phyloP scores from a whole-genome alignment of 2,113 vertebrate species.

The Cephalopterus ornatus region DNA sequence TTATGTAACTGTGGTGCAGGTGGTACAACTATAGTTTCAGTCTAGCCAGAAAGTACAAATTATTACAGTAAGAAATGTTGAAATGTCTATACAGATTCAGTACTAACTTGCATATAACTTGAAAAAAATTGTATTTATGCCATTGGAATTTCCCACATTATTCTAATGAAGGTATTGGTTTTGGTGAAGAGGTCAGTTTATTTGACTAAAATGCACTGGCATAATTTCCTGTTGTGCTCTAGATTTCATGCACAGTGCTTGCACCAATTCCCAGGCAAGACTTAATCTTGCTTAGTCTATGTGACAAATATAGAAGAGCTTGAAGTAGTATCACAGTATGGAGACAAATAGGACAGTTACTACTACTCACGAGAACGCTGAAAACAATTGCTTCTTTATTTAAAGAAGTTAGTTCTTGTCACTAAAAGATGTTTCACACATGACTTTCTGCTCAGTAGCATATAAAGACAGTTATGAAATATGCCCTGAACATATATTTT shows the following conservation, averaged over 20 bases:
- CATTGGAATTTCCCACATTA: background rate
- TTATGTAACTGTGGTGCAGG: background rate
- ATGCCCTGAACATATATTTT: background rate
- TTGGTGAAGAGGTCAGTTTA: background rate
- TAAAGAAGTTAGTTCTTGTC: background rate
- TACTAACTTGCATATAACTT: background rate
- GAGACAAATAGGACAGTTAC: background rate
- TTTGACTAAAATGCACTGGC: background rate
- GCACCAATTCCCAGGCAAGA: background rate
- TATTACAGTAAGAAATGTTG: background rate
- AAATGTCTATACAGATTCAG: background rate
- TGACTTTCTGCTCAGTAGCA: background rate
- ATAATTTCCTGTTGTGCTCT: background rate
- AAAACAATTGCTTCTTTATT: background rate
- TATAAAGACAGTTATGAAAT: background rate
- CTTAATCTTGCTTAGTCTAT: background rate
- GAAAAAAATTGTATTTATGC: background rate
- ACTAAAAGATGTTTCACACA: background rate
- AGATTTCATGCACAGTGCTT: background rate
- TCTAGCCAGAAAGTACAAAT: background rate
- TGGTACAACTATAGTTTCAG: background rate
- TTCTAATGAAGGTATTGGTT: background rate
- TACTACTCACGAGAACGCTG: background rate
- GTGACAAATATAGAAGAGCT: background rate
- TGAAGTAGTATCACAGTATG: background rate